Percentiles rank a stretch among this genome's conserved stretches.
Evolutionary conservation across 2,113 vertebrate genomes (phyloP).

Genomic region (Etheostoma spectabile): DNA sequence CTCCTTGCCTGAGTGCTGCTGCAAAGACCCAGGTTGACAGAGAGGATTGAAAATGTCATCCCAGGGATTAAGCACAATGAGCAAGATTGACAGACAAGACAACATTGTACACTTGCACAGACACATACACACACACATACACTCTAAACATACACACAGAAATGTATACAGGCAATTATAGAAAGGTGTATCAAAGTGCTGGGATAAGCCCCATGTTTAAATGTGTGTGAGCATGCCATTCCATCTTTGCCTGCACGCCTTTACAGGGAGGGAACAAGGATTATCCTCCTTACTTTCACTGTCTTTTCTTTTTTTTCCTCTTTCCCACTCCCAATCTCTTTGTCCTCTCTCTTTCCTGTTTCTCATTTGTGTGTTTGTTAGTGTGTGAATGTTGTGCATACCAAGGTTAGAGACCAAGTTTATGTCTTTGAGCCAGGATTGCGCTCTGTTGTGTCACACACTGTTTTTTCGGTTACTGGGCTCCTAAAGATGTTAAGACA

Average conservation of each 20-base stretch:
- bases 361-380: conserved; percentile 19
- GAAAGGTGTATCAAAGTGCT: conserved; percentile 81
- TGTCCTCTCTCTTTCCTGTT: conserved; percentile 30
- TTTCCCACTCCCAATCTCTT: conserved; percentile 19
- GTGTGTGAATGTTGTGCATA: background rate
- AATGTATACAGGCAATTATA: conserved; percentile 76
- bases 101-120: conserved; percentile 67
- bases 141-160: conserved; percentile 52
- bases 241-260: conserved; percentile 44
- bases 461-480: background rate
- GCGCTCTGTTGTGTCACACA: conserved; percentile 5
- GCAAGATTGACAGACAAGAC: conserved; percentile 81
- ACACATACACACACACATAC: conserved; percentile 48
- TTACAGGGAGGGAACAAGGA: conserved; percentile 48
- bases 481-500: conserved; percentile 7
- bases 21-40: conserved; percentile 78
- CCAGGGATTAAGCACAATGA: conserved; percentile 83
- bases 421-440: background rate
- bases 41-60: conserved; percentile 81
- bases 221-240: conserved; percentile 68
- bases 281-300: conserved; percentile 66
- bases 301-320: conserved; percentile 24
- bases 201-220: conserved; percentile 64
- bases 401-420: background rate
- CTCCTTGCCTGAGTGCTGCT: conserved; percentile 74